Conservation (phyloP, 2,113 vertebrate species). For the Ornithorhynchus anatinus region DNA sequence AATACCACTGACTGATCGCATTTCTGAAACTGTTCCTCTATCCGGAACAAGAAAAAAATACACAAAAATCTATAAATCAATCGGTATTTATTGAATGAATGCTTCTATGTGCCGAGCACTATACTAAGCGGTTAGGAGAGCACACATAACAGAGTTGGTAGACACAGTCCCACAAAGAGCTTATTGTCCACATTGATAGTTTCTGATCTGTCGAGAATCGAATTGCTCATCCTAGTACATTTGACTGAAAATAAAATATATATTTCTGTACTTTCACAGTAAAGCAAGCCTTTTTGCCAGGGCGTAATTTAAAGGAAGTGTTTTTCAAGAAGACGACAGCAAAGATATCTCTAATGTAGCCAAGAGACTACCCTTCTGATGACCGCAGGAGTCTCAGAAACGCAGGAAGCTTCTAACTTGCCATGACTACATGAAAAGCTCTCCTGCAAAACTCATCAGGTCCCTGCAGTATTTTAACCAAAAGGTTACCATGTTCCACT, state of each 20-base stretch:
- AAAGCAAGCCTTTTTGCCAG: neutral
- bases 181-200: neutral
- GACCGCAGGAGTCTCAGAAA: neutral
- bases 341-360: slow-evolving; percentile 12
- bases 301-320: neutral
- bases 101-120: too few relatives aligned
- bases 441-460: neutral
- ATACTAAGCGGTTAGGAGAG: too few relatives aligned
- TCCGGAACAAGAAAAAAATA: neutral
- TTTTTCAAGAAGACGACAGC: neutral
- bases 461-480: neutral
- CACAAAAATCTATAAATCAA: neutral
- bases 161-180: too few relatives aligned
- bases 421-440: neutral
- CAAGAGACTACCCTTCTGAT: neutral
- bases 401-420: neutral
- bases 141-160: too few relatives aligned
- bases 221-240: neutral
- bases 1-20: neutral
- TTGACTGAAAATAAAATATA: slow-evolving; percentile 3
- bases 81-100: too few relatives aligned
- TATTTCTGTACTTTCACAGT: neutral
- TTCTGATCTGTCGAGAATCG: neutral
- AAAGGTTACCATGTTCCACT: neutral
- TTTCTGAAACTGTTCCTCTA: neutral